Evolutionary conservation across 2,888 invertebrate species (phyloP), one percentile per base, ranked within the genome.

Genomic region (Caenorhabditis angaria): DNA sequence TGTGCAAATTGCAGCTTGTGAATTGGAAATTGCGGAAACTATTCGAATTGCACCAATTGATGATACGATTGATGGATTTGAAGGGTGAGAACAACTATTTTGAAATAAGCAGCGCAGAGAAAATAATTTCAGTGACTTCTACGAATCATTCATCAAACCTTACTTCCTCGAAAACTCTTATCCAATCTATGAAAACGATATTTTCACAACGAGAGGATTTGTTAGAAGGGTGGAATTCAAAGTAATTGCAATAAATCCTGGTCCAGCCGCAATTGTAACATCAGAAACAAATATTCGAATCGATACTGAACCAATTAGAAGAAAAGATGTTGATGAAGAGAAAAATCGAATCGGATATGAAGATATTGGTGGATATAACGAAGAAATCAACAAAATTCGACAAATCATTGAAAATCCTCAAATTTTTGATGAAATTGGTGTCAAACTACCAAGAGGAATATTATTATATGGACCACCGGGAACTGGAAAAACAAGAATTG

Each of bases 321-420:
- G 97, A 84, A 97, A 97, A 93, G 97, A 99, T 86, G 97, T 99
- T 86, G 97, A 97, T 84, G 97, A 99, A 88, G 94, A 94, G 1
- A 89, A 97, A 32, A 97, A 97, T 89, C 97, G 97, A 6, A 96
- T 99, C 20, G 99, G 95, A 20, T 99, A 99, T 89, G 99, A 99
- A 88, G 99, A 99, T 88, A 97, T 99, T 88, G 99, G 99, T 76
- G 99, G 99, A 14, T 97, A 97, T 87, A 92, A 97, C 82, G 99
- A 99, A 90, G 99, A 99, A 89, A 90, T 99, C 82, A 99, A 99
- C 0, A 97, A 97, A 90, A 99, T 99, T 88, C 99, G 99, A 90
- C 99, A 99, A 91, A 99, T 99, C 99, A 99, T 99, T 65, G 99
- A 99, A 70, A 99, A 99, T 90, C 99, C 99, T 12, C 96, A 96